Conservation (phyloP, 2,797 vertebrate species). For the Hafferia zeledoni region DNA sequence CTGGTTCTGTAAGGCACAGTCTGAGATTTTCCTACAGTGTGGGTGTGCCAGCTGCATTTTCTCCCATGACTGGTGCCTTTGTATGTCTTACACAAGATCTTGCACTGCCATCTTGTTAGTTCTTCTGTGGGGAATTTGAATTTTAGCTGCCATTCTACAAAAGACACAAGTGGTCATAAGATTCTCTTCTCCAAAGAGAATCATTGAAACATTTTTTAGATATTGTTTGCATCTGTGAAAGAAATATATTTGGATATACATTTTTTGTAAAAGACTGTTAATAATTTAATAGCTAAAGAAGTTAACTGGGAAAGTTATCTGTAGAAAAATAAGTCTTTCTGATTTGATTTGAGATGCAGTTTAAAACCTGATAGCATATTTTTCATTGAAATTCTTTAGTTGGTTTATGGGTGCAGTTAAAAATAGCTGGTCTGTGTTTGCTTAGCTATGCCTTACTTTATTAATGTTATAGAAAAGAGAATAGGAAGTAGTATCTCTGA, state of each 20-base stretch:
- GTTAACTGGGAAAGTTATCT: neutral
- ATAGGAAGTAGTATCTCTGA: neutral
- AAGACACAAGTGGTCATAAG: neutral
- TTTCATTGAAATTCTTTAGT: neutral
- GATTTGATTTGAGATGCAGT: neutral
- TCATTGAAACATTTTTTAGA: neutral
- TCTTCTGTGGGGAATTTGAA: neutral
- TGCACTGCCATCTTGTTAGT: neutral
- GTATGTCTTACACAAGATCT: neutral
- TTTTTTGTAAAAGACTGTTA: neutral
- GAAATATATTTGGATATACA: neutral
- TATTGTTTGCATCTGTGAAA: neutral
- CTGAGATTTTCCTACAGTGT: neutral
- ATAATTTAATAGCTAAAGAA: neutral
- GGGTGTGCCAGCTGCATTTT: neutral
- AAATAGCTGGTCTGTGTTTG: neutral
- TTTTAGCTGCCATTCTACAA: neutral
- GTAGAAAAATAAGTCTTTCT: neutral
- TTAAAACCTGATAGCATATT: neutral
- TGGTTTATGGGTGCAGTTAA: neutral
- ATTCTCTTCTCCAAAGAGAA: neutral
- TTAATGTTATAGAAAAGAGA: neutral
- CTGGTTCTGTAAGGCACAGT: neutral
- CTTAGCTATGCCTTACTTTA: neutral
- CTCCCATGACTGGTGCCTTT: neutral